Conservation (phyloP, 2,888 invertebrate species). For the Drosophila engyochracea region DNA sequence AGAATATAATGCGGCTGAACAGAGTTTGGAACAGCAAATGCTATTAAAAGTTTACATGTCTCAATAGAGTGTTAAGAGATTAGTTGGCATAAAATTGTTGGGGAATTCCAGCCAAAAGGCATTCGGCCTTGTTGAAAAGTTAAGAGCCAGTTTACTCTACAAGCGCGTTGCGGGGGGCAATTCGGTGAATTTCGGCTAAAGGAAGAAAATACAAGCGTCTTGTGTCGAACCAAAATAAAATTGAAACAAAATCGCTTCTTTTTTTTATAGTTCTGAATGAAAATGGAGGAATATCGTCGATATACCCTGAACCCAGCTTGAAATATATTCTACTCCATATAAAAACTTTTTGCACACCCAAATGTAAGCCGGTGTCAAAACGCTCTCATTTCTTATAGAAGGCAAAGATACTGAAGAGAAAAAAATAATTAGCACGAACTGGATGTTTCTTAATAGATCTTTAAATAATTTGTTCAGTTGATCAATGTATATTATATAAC, state of each 20-base stretch:
- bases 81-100: constrained; percentile 76
- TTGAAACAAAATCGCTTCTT: background rate
- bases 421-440: background rate
- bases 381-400: background rate
- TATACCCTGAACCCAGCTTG: background rate
- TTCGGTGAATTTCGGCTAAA: constrained; percentile 20
- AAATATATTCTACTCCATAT: background rate
- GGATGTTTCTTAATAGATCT: background rate
- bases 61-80: constrained; percentile 81
- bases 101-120: constrained; percentile 44
- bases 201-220: background rate
- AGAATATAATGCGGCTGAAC: constrained; percentile 20
- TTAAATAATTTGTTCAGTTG: too few species aligned
- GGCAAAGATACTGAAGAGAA: too few species aligned
- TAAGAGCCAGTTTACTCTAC: constrained; percentile 11
- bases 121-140: constrained; percentile 46
- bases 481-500: background rate
- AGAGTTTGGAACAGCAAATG: constrained; percentile 62
- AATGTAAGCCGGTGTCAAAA: background rate
- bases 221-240: constrained; percentile 6
- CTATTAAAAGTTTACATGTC: constrained; percentile 82
- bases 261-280: background rate
- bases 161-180: background rate
- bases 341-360: background rate
- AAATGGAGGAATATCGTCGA: background rate